phyloP scores from a whole-genome alignment of 2,888 invertebrate species.

The Dynastes hyllus region DNA sequence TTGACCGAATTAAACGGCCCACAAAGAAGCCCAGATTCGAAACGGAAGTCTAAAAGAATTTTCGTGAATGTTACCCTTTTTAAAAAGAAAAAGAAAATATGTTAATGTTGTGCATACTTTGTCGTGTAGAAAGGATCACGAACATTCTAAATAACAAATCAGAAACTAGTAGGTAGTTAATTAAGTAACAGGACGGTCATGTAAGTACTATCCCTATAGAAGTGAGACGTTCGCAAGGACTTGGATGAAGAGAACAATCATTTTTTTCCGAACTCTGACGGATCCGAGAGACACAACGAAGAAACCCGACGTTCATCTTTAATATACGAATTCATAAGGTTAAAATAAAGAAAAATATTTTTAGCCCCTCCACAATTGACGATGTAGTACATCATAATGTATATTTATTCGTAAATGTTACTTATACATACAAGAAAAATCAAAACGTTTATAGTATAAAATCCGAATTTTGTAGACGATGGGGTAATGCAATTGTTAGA shows the following conservation, averaged over 20 bases:
- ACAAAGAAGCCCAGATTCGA: constrained; percentile 34
- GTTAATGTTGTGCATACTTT: constrained; percentile 42
- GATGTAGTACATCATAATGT: constrained; percentile 3
- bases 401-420: constrained; percentile 6
- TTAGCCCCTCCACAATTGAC: neutral
- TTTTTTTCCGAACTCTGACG: neutral
- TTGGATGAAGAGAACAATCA: neutral
- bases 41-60: constrained; percentile 37
- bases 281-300: constrained; percentile 29
- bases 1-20: constrained; percentile 68
- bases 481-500: constrained; percentile 32
- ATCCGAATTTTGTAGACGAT: constrained; percentile 60
- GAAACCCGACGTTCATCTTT: neutral
- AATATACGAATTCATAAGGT: neutral
- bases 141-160: too few species aligned
- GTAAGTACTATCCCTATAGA: neutral
- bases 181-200: too few species aligned
- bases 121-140: neutral
- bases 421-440: constrained; percentile 8
- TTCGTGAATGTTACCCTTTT: constrained; percentile 50
- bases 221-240: neutral
- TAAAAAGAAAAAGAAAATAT: constrained; percentile 17
- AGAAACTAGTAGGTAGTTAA: too few species aligned
- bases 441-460: constrained; percentile 57
- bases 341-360: too few species aligned